These are phyloP conservation scores for Megaceryle alcyon DNA, from an alignment of 2,797 vertebrate genomes.

Conservation along the genomic window DNA sequence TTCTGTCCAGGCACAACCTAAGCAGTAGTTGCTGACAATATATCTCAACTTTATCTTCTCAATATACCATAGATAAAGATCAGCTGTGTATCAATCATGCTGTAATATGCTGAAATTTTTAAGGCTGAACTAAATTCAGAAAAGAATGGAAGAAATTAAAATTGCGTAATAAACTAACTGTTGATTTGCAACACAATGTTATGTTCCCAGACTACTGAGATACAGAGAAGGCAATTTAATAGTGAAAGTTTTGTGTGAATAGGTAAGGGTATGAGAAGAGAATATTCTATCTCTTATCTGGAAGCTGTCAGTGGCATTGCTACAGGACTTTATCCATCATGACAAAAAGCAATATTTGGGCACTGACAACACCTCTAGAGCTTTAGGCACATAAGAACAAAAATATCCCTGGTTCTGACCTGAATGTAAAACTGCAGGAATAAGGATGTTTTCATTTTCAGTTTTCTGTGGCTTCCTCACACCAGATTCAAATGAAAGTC, in stretches of 20 bases:
- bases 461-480: not conserved
- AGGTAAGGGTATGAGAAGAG: not conserved
- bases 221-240: not conserved
- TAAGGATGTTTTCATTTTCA: not conserved
- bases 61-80: not conserved
- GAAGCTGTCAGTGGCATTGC: not conserved
- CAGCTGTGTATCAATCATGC: not conserved
- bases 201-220: not conserved
- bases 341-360: not conserved
- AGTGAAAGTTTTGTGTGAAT: not conserved
- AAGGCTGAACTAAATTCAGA: not conserved
- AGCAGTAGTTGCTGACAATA: not conserved
- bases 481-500: not conserved
- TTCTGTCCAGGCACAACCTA: not conserved
- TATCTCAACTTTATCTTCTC: not conserved
- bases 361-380: not conserved
- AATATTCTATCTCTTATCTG: not conserved
- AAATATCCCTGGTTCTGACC: not conserved
- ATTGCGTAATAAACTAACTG: not conserved
- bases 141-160: not conserved
- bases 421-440: not conserved
- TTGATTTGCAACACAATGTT: not conserved
- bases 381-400: not conserved
- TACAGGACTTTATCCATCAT: not conserved
- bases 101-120: not conserved